Evolutionary conservation across 2,797 vertebrate species (phyloP), one percentile per base, ranked within the genome.

Genomic region (Premnoplex brunnescens): DNA sequence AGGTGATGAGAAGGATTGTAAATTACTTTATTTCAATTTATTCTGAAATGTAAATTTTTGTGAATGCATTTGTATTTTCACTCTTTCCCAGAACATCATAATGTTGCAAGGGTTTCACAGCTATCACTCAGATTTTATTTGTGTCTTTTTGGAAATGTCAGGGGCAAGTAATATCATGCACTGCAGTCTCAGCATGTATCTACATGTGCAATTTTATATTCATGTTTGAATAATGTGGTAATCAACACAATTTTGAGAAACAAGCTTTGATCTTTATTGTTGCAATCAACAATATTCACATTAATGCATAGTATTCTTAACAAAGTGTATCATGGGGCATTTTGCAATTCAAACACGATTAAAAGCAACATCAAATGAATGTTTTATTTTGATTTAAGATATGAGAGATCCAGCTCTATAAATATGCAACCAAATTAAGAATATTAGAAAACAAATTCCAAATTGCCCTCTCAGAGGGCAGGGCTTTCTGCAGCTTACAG

Each of bases 281-380:
- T 86, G 36, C 62, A 69, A 85, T 41, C 66, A 63, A 83, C 67
- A 78, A 59, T 51, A 84, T 78, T 77, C 62, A 91, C 62, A 52
- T 22, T 77, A 74, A 94, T 49, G 39, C 5, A 3, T 34, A 44
- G 26, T 41, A 48, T n/a, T 68, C 72, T 92, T 92, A 89, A 77
- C 43, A 59, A 82, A 94, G 58, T 4, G 1, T 37, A 49, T 66
- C 22, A 17, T 1, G 15, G 51, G n/a, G 20, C 56, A 30, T 60
- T 96, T 91, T 91, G 41, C 76, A 94, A 91, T 93, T 89, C 89
- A 96, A 94, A 96, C 59, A 91, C 21, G 89, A 94, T 89, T 94
- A 86, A 81, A 92, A 88, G 15, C 62, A 49, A 69, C 77, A 64
- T 56, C 86, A 89, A 95, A 88, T 58, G 75, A 78, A 51, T 10